Evolutionary conservation across 2,113 vertebrate species (phyloP), one percentile per base, ranked within the genome.

Genomic region (Noturus placidus): DNA sequence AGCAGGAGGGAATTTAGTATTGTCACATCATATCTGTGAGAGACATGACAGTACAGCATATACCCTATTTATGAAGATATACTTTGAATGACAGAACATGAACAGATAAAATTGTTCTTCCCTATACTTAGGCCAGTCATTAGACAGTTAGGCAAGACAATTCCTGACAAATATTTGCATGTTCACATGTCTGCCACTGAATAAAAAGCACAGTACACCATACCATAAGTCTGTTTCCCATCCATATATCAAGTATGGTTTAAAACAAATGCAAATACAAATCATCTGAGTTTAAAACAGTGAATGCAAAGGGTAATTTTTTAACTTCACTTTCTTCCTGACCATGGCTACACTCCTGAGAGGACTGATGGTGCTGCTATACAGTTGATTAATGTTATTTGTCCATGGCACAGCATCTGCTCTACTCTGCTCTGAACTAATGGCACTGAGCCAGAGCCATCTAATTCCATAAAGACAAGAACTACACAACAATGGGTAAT

Each of bases 401-500:
- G 5, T 90, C 80, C 76, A 65, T 78, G 20, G 30, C 77, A 80
- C 30, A 57, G 50, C 33, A 11, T 20, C 19, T 86, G 52, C 46
- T 59, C 33, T 70, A 69, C 56, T 46, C 72, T 22, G 17, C 52
- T 86, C 35, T 85, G 78, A 63, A 82, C 63, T 83, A 81, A 90
- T 86, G 84, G 84, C 84, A 80, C 27, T 81, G 33, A 70, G 81
- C 81, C 87, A 61, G 50, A 85, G 7, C 27, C 57, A 67, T 78
- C 74, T 79, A 42, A 86, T 88, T 86, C 83, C 78, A 83, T 63
- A 61, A 80, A 61, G 82, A 76, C 63, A 46, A 84, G 54, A 84
- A 56, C 70, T 61, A 84, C 70, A 76, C 35, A 89, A 74, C 46
- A 82, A 74, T 35, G 65, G 82, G 67, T 87, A 87, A 89, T 89